phyloP scores from a whole-genome alignment of 2,888 invertebrate genomes.

The Chrysotoxum bicinctum region DNA sequence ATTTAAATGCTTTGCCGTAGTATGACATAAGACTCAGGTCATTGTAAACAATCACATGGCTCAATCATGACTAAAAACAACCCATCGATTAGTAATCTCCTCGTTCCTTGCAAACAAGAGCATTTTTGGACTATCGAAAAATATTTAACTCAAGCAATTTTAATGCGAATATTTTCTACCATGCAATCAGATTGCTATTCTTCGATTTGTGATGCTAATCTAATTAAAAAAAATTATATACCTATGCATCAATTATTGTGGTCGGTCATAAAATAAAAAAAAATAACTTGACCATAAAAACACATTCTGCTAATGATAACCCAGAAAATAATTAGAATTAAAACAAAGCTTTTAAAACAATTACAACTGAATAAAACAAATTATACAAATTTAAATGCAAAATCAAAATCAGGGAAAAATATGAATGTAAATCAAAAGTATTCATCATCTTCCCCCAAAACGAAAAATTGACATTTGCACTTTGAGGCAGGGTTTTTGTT shows the following conservation, averaged over 20 bases:
- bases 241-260: conserved; percentile 58
- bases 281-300: conserved; percentile 44
- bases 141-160: neutral
- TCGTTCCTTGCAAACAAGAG: neutral
- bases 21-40: conserved; percentile 61
- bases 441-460: conserved; percentile 25
- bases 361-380: neutral
- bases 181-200: conserved; percentile 33
- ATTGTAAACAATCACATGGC: conserved; percentile 7
- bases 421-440: conserved; percentile 1
- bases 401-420: conserved; percentile 10
- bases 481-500: conserved; percentile 69
- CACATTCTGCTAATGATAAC: neutral
- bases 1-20: neutral
- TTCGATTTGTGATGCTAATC: conserved; percentile 62
- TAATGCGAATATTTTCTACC: neutral
- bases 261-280: conserved; percentile 39
- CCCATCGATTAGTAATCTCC: conserved; percentile 52
- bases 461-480: conserved; percentile 71
- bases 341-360: neutral
- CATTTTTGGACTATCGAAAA: neutral
- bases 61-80: conserved; percentile 3
- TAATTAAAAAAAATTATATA: conserved; percentile 66
- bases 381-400: conserved; percentile 15
- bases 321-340: neutral